Evolutionary conservation across 2,113 vertebrate species (phyloP).

Genomic region (Paraplagusia blochii): DNA sequence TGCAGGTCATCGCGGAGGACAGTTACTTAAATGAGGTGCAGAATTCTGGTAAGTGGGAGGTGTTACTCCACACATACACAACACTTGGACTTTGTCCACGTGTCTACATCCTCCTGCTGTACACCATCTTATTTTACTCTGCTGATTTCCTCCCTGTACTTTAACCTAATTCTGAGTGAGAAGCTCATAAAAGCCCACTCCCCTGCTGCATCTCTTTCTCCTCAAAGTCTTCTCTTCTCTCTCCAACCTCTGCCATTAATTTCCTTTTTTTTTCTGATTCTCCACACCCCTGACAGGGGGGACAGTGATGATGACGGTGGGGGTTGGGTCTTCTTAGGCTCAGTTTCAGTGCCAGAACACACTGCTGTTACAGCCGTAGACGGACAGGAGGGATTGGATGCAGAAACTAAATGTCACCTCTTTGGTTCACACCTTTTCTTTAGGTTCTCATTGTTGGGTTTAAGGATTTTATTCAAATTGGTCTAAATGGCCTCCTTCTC

Average conservation of each 20-base stretch:
- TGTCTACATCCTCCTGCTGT: constrained; percentile 19
- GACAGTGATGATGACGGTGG: constrained; percentile 15
- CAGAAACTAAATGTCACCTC: not conserved
- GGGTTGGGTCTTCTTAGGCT: constrained; percentile 41
- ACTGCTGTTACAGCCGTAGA: constrained; percentile 1
- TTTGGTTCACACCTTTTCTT: too few species aligned
- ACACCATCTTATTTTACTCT: constrained; percentile 8
- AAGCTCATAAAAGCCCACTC: constrained; percentile 20
- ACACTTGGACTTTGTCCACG: constrained; percentile 12
- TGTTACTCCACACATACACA: constrained; percentile 3
- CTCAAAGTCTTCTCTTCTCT: constrained; percentile 16
- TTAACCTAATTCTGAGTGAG: constrained; percentile 53
- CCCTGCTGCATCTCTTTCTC: not conserved
- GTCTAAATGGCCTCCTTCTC: not conserved
- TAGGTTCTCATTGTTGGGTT: constrained; percentile 4
- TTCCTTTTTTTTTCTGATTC: constrained; percentile 4
- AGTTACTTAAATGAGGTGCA: constrained; percentile 79
- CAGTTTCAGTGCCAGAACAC: constrained; percentile 15
- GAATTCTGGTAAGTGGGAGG: constrained; percentile 73
- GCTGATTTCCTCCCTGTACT: constrained; percentile 16
- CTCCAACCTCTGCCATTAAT: constrained; percentile 11
- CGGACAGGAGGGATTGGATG: constrained; percentile 6
- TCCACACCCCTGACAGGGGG: constrained; percentile 8
- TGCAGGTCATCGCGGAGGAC: constrained; percentile 76
- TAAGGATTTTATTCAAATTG: not conserved